Percentiles rank a stretch among this genome's conserved stretches.
Conservation (phyloP, 2,797 vertebrate species). For the Salmo trutta region DNA sequence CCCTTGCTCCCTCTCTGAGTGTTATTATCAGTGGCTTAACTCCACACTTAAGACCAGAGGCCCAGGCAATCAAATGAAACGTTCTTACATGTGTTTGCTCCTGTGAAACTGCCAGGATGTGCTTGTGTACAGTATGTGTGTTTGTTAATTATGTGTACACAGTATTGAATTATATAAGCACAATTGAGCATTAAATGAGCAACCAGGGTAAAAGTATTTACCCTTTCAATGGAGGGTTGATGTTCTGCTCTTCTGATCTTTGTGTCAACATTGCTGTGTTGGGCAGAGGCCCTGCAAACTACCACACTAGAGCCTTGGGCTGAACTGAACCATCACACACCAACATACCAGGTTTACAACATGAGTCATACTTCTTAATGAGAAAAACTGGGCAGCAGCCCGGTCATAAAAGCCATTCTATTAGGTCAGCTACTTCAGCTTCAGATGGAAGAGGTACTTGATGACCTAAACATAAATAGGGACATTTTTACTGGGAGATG, state of each 20-base stretch:
- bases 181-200: neutral
- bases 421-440: neutral
- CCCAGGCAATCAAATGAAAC: neutral
- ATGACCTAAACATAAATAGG: neutral
- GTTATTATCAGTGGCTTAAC: conserved; percentile 10
- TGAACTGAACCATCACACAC: neutral
- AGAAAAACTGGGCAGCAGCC: neutral
- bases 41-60: neutral
- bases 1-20: conserved; percentile 42
- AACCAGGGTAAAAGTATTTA: neutral
- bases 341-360: conserved; percentile 1
- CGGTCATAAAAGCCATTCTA: neutral
- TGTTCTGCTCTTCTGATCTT: neutral
- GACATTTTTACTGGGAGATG: neutral
- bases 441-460: neutral
- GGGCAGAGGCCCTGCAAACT: neutral
- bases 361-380: conserved; percentile 4
- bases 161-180: neutral
- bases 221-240: neutral
- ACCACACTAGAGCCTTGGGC: neutral
- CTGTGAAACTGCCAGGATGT: neutral
- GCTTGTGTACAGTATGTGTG: neutral
- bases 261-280: neutral
- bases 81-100: neutral
- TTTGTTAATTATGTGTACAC: neutral